Base-by-base conservation (phyloP, 2,888 invertebrate species). In the Salpingus planirostris region DNA sequence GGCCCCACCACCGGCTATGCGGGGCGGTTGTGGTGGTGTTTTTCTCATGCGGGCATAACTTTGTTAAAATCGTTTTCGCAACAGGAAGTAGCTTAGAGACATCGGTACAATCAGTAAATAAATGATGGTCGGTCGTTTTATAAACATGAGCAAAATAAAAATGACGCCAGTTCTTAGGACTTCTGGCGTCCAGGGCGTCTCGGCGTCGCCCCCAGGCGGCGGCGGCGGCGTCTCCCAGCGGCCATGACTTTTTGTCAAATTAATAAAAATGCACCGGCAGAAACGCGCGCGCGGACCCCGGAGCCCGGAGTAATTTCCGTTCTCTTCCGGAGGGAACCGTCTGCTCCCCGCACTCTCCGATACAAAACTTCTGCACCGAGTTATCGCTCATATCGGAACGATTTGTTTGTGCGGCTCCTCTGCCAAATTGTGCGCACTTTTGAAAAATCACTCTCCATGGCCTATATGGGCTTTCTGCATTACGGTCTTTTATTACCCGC, bases 161-260 rank as follows among this genome's bases (percentile, higher is more conserved):
- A 42, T 44, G 55, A 54, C 54, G 56, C 53, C 55, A 52, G 49
- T 55, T 53, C 53, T 54, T 54, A 51, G 53, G 49, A 51, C 51
- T 55, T 53, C 50, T 54, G 57, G 55, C 52, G 56, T 48, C 50
- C 51, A 45, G 47, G 45, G 50, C 49, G 52, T 48, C 54, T 50
- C 42, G 46, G 47, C 54, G 54, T 38, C 52, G 51, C 40, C 54
- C 41, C 42, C 47, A 49, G 28, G 38, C 47, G 49, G 50, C 54
- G 54, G 46, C 46, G 43, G 31, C 42, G 39, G 24, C 43, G 46
- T 41, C 43, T 48, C 43, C 46, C 47, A 46, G 46, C 49, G 11
- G 10, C 5, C 48, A 49, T 44, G 47, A 52, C 47, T 52, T 55
- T 53, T 57, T 51, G 48, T 52, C 49, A 54, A 53, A 54, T 54